These are phyloP conservation scores for Sebastes paucispinis DNA, from an alignment of 2,797 vertebrate species.

Conservation along the genomic window DNA sequence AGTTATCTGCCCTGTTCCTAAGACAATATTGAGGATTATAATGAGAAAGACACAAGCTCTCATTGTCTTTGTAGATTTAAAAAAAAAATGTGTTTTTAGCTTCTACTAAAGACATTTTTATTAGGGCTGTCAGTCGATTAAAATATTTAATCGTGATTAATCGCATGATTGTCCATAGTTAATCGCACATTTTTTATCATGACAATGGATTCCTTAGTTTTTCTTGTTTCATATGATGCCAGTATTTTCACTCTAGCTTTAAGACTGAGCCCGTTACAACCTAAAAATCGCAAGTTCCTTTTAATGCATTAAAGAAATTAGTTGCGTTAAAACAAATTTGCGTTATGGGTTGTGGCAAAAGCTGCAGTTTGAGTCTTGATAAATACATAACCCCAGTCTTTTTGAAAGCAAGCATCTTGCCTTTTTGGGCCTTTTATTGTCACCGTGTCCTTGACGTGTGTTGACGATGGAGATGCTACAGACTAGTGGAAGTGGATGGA, in stretches of 20 bases:
- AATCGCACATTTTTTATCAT: no score
- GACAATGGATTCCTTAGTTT: no score
- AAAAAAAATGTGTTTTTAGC: neutral
- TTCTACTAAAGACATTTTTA: neutral
- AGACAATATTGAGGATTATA: neutral
- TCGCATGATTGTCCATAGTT: no score
- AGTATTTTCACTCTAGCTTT: no score
- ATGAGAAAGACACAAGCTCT: constrained; percentile 12
- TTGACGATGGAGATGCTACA: constrained; percentile 28
- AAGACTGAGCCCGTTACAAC: no score
- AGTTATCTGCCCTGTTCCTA: neutral
- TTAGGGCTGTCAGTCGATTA: no score
- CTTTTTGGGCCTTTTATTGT: neutral
- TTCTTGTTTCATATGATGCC: no score
- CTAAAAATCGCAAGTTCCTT: no score
- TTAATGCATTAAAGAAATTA: no score
- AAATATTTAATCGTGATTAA: no score
- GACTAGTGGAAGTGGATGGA: constrained; percentile 27
- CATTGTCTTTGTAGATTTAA: neutral
- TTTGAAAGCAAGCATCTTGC: neutral
- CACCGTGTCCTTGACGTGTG: constrained; percentile 29
- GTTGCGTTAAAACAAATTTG: no score
- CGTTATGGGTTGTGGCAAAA: neutral
- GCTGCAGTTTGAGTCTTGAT: neutral
- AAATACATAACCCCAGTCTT: neutral